Conservation (phyloP, 2,113 vertebrate genomes). For the Coptodon rendalli region DNA sequence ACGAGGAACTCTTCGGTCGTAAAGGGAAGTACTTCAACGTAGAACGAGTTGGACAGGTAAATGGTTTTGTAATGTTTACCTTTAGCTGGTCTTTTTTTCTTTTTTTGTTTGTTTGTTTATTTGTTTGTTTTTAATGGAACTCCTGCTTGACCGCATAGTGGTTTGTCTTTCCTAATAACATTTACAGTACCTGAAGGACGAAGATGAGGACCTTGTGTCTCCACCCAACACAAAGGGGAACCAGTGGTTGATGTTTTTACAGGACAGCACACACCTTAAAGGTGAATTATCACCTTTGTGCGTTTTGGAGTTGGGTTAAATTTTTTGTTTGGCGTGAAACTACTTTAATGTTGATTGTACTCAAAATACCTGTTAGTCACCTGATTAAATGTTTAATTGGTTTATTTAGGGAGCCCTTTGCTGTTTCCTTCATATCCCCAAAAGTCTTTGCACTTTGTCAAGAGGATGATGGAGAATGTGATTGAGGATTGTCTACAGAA, state of each 20-base stretch:
- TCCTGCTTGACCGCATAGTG: neutral
- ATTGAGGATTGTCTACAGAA: slow-evolving; percentile 92
- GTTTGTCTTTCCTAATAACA: neutral
- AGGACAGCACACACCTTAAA: slow-evolving; percentile 85
- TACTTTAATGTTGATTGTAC: neutral
- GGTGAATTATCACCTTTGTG: slow-evolving; percentile 61
- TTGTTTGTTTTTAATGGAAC: neutral
- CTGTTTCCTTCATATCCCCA: slow-evolving; percentile 92
- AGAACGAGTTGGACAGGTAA: slow-evolving; percentile 94
- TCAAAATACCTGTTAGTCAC: neutral
- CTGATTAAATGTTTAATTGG: neutral
- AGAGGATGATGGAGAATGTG: slow-evolving; percentile 87
- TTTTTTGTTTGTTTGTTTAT: neutral
- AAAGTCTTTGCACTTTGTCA: slow-evolving; percentile 95
- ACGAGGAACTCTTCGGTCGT: slow-evolving; percentile 92
- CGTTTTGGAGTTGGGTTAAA: neutral
- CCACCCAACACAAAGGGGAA: slow-evolving; percentile 93
- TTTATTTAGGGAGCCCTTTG: slow-evolving; percentile 84
- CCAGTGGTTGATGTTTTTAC: slow-evolving; percentile 92
- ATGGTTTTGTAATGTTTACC: neutral
- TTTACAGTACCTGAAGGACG: slow-evolving; percentile 93
- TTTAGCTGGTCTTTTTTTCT: neutral
- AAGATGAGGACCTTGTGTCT: slow-evolving; percentile 94
- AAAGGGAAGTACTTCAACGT: slow-evolving; percentile 99
- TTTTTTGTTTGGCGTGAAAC: neutral